phyloP scores from a whole-genome alignment of 1,140 invertebrate genomes.

The Dendrolimus punctatus region DNA sequence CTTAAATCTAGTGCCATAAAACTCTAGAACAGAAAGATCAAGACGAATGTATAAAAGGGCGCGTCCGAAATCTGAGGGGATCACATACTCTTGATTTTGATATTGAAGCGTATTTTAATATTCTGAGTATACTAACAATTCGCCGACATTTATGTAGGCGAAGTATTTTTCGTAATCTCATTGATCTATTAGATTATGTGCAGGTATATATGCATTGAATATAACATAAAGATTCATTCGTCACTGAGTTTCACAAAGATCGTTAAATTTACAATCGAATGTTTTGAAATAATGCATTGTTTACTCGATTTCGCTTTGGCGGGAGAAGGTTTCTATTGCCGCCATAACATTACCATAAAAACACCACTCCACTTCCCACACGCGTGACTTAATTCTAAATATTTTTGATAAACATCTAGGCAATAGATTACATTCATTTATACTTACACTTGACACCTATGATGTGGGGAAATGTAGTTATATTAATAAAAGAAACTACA shows the following conservation, averaged over 20 bases:
- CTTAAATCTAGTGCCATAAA: too few relatives aligned
- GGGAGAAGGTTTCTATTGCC: slow-evolving; percentile 22
- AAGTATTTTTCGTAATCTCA: too few relatives aligned
- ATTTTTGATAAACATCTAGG: slow-evolving; percentile 37
- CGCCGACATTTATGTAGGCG: too few relatives aligned
- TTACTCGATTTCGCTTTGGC: slow-evolving; percentile 22
- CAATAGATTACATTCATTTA: slow-evolving; percentile 29
- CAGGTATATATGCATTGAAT: not conserved
- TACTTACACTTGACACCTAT: slow-evolving; percentile 23
- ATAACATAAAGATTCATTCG: not conserved
- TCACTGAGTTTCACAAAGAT: not conserved
- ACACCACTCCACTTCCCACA: slow-evolving; percentile 31
- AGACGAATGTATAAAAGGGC: too few relatives aligned
- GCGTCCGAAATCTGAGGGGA: too few relatives aligned
- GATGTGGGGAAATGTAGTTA: slow-evolving; percentile 22
- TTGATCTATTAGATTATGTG: too few relatives aligned
- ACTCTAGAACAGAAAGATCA: too few relatives aligned
- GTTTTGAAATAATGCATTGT: slow-evolving; percentile 37
- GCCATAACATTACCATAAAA: slow-evolving; percentile 53
- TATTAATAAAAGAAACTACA: slow-evolving; percentile 28
- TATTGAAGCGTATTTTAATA: too few relatives aligned
- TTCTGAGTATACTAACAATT: too few relatives aligned
- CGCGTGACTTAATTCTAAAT: slow-evolving; percentile 45
- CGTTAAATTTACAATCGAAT: slow-evolving; percentile 25
- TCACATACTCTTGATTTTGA: too few relatives aligned